Evolutionary conservation across 2,113 vertebrate species (phyloP), one percentile per base, ranked within the genome.

Genomic region (Brachyhypopomus occidentalis): DNA sequence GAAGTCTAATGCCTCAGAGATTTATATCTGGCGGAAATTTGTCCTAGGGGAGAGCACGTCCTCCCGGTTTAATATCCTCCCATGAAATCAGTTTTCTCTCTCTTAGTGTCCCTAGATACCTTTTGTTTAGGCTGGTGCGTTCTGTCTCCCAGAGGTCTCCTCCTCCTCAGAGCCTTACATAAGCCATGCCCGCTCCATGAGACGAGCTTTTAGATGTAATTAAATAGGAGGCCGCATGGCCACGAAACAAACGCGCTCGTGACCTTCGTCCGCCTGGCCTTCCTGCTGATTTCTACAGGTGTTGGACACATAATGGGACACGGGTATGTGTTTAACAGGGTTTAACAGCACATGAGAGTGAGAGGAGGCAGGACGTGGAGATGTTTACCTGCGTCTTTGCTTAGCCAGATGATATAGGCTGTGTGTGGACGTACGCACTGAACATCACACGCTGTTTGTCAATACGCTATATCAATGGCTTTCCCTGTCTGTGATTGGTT

Each of bases 401-500:
- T 52, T 69, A 34, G 60, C 69, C 59, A 64, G 67, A 72, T 52
- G 55, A 38, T 58, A 30, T 48, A 30, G 41, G 72, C 70, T 84
- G 19, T 20, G 69, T 78, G 52, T 62, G 59, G 45, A 52, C 45
- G 48, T 64, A 60, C 66, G 41, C 23, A 77, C 71, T 45, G n/a
- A 60, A 41, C 60, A 64, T 73, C 74, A 36, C 20, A 34, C 72
- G 48, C 60, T 55, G 72, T 71, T 77, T 79, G 56, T 67, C 48
- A 74, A 72, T 80, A 80, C 60, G 63, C 20, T 73, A 84, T 79
- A 78, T 85, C 80, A 34, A n/a, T 34, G 69, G 74, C 69, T 80
- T 88, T 92, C 89, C 88, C 89, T 92, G 86, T 87, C 87, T 83
- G 80, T 84, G 86, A 87, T 89, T 88, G 89, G 86, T 91, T 90